Base-by-base conservation (phyloP, 2,797 vertebrate species). In the Gallinago solitaria region DNA sequence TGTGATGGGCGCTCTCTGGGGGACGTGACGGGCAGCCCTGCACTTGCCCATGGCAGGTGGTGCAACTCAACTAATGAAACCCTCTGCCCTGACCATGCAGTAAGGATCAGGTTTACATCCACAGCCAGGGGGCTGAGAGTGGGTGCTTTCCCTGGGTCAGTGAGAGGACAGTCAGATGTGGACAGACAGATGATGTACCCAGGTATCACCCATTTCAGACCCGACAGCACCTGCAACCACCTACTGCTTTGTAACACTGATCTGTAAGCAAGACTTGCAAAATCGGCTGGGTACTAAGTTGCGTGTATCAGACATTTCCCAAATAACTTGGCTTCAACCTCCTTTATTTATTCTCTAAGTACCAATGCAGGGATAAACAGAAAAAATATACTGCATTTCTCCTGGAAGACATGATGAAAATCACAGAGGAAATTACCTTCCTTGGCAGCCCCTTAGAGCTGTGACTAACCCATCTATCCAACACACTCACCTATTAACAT, bases 21-120 rank as follows among this genome's bases (percentile, higher is more conserved):
- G 11, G 23, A 1, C 0, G 3, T 9, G 27, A 59, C 2, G 4
- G 28, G 16, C 14, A 75, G 57, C 19, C 18, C 39, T 18, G 24
- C 37, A 23, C 57, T 57, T n/a, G 19, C 7, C 67, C 13, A 25
- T 4, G 9, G n/a, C 47, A 81, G 61, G 14, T 2, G 1, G 13
- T 71, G 9, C 10, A 53, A 47, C 9, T 9, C 7, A 64, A 74
- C 5, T 3, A 74, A 78, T 1, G 1, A 78, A 89, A 89, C 17
- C 16, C 35, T 68, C 41, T n/a, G 33, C 27, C 30, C 33, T 64
- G 19, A 53, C 32, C 35, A 24, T 4, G 11, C 50, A 25, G 14
- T 30, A 61, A 57, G 23, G 19, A 37, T 69, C 48, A 81, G 45
- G 24, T 23, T 28, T 19, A 81, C 19, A 47, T 8, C 20, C 41